Evolutionary conservation across 2,113 vertebrate genomes (phyloP).

Genomic region (Scortum barcoo): DNA sequence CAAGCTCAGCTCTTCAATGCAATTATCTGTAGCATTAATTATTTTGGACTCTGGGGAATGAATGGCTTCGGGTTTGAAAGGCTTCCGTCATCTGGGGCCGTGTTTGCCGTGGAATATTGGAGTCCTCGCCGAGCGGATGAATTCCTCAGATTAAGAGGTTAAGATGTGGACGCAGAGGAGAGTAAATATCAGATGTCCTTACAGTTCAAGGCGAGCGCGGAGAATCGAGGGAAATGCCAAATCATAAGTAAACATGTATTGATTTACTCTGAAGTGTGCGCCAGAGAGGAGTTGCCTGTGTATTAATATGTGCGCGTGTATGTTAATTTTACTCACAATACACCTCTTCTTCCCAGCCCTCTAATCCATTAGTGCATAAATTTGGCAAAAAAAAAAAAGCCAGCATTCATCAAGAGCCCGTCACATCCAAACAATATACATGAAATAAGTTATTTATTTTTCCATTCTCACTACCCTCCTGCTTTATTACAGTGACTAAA

Average conservation of each 20-base stretch:
- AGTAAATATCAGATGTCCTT: constrained; percentile 57
- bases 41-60: constrained; percentile 73
- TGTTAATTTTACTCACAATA: neutral
- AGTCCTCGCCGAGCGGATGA: constrained; percentile 28
- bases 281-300: neutral
- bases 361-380: constrained; percentile 2
- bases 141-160: constrained; percentile 52
- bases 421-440: constrained; percentile 29
- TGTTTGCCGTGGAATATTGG: constrained; percentile 44
- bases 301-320: neutral
- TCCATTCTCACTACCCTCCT: constrained; percentile 1
- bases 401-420: constrained; percentile 12
- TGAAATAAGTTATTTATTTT: constrained; percentile 59
- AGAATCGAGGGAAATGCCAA: constrained; percentile 21
- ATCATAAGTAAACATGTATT: constrained; percentile 40
- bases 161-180: constrained; percentile 28
- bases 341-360: neutral
- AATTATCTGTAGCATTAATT: constrained; percentile 80
- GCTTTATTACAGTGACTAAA: constrained; percentile 53
- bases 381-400: constrained; percentile 34
- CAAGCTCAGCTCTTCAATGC: constrained; percentile 70
- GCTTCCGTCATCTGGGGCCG: constrained; percentile 29
- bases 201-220: constrained; percentile 16
- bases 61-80: constrained; percentile 61
- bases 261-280: constrained; percentile 25